Conservation (phyloP, 2,888 invertebrate species). For the Dynastes tityus region DNA sequence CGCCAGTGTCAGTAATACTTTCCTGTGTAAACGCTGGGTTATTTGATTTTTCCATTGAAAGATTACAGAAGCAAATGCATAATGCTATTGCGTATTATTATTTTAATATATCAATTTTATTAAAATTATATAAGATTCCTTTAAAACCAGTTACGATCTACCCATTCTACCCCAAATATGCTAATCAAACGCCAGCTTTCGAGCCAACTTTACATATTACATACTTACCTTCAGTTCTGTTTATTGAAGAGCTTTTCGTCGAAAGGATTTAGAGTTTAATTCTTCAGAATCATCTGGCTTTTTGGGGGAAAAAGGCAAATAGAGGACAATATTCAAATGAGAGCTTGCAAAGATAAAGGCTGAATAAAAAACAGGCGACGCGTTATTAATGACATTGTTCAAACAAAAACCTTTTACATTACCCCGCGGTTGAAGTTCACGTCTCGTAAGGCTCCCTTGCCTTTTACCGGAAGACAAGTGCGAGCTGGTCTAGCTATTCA, state of each 20-base stretch:
- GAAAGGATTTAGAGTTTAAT: constrained; percentile 9
- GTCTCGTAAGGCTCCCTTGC: background rate
- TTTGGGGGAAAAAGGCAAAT: constrained; percentile 31
- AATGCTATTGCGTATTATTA: too few species aligned
- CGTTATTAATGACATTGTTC: constrained; percentile 46
- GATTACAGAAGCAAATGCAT: too few species aligned
- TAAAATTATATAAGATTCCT: too few species aligned
- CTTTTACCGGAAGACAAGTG: constrained; percentile 20
- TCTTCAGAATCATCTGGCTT: background rate
- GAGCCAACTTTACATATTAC: background rate
- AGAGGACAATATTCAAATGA: constrained; percentile 37
- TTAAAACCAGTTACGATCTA: too few species aligned
- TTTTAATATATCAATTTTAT: too few species aligned
- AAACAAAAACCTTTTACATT: constrained; percentile 46
- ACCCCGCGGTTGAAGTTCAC: constrained; percentile 35
- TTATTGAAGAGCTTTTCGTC: constrained; percentile 4
- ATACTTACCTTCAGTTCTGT: background rate
- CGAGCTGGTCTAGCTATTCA: constrained; percentile 21
- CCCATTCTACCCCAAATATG: too few species aligned
- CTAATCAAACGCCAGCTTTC: background rate
- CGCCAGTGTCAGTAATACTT: too few species aligned
- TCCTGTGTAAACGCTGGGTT: too few species aligned
- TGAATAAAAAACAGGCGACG: constrained; percentile 43
- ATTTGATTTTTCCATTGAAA: too few species aligned
- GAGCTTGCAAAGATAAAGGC: constrained; percentile 35